These are phyloP conservation scores for Leptosomus discolor DNA, from an alignment of 2,113 vertebrate genomes.

Conservation along the genomic window DNA sequence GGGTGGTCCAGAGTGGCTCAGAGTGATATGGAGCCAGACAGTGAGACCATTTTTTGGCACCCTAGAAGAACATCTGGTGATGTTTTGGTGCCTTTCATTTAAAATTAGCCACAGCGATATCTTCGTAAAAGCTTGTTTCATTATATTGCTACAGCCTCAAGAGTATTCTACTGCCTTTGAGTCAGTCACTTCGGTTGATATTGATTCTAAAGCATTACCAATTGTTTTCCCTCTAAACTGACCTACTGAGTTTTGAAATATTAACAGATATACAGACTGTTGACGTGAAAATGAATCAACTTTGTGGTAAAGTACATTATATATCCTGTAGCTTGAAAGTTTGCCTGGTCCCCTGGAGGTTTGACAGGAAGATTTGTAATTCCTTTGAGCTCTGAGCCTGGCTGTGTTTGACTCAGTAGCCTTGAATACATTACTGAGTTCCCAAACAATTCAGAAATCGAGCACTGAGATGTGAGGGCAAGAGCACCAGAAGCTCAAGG, in stretches of 20 bases:
- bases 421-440: background rate
- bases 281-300: background rate
- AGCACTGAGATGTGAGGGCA: background rate
- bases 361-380: background rate
- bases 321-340: background rate
- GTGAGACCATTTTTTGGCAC: background rate
- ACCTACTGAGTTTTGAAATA: conserved; percentile 13
- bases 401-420: background rate
- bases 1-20: background rate
- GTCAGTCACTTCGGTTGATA: background rate
- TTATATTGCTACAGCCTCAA: background rate
- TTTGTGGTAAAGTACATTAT: background rate
- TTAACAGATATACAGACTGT: background rate
- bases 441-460: background rate
- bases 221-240: background rate
- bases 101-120: background rate
- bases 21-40: background rate
- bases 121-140: background rate
- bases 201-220: background rate
- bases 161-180: background rate
- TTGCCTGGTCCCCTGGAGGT: background rate
- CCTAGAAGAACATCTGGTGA: background rate
- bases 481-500: background rate
- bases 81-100: background rate
- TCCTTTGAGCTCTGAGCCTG: background rate